Evolutionary conservation across 2,113 vertebrate species (phyloP).

Genomic region (Cyphomyrus plagiostoma): DNA sequence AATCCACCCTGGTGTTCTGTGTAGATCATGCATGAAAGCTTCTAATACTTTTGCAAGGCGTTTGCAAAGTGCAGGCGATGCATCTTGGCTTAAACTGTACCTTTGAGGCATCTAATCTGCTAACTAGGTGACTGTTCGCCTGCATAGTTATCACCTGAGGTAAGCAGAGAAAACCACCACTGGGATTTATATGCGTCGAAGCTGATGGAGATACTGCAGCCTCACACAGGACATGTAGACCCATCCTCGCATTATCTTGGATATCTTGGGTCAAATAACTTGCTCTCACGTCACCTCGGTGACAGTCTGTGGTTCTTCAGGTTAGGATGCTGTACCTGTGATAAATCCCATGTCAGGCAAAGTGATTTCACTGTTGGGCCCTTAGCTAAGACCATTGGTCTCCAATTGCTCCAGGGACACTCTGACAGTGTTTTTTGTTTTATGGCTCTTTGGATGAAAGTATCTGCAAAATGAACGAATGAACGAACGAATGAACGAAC

Average conservation of each 20-base stretch:
- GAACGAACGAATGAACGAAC: neutral
- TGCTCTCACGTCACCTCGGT: neutral
- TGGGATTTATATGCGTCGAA: neutral
- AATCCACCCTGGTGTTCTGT: neutral
- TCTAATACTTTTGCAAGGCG: neutral
- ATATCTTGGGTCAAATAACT: neutral
- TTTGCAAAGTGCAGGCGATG: neutral
- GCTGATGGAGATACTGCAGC: neutral
- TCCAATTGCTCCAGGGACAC: neutral
- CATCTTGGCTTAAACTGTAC: too few species aligned
- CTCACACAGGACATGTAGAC: neutral
- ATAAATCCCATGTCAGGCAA: neutral
- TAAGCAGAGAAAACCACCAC: neutral
- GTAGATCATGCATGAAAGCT: neutral
- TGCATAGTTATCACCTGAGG: neutral
- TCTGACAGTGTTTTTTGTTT: neutral
- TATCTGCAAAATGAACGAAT: neutral
- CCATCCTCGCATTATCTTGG: neutral
- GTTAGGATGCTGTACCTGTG: neutral
- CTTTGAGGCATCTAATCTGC: too few species aligned
- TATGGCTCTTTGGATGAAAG: neutral
- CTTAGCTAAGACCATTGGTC: neutral
- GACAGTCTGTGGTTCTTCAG: neutral
- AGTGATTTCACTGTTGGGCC: neutral
- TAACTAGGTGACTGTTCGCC: neutral